Conservation (phyloP, 2,888 invertebrate species). For the Cantharis nigra region DNA sequence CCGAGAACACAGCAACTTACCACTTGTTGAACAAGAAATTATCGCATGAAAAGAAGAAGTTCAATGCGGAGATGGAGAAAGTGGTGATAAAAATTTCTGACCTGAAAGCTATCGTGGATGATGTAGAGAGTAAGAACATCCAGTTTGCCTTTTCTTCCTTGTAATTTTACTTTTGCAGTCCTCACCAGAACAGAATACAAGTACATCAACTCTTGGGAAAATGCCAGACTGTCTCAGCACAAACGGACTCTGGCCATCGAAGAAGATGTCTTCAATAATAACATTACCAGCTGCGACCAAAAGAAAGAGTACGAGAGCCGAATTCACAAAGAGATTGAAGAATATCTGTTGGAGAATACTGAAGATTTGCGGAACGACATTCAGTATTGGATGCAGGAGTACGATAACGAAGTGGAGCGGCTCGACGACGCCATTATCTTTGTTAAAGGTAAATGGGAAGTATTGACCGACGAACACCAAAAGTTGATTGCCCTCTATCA, state of each 20-base stretch:
- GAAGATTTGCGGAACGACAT: constrained; percentile 44
- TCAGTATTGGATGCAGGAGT: constrained; percentile 46
- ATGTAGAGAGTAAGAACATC: not conserved
- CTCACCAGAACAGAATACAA: constrained; percentile 13
- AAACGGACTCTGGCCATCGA: constrained; percentile 33
- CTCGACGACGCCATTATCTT: constrained; percentile 39
- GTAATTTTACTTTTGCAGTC: not conserved
- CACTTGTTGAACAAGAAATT: not conserved
- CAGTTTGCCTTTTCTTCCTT: not conserved
- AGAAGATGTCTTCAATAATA: constrained; percentile 34
- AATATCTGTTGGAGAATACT: constrained; percentile 41
- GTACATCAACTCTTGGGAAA: constrained; percentile 44
- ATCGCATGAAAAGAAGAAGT: constrained; percentile 4
- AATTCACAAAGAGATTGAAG: constrained; percentile 40
- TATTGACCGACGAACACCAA: constrained; percentile 35
- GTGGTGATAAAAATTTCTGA: constrained; percentile 8
- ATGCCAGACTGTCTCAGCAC: constrained; percentile 42
- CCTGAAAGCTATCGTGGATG: constrained; percentile 16
- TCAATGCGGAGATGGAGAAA: constrained; percentile 15
- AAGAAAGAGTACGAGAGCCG: constrained; percentile 40
- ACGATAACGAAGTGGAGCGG: constrained; percentile 44
- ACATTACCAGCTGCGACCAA: constrained; percentile 32
- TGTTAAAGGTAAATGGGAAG: constrained; percentile 39
- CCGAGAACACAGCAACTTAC: not conserved
- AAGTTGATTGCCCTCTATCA: constrained; percentile 34